Evolutionary conservation across 2,888 invertebrate species (phyloP).

Genomic region (Drosophila quinaria): DNA sequence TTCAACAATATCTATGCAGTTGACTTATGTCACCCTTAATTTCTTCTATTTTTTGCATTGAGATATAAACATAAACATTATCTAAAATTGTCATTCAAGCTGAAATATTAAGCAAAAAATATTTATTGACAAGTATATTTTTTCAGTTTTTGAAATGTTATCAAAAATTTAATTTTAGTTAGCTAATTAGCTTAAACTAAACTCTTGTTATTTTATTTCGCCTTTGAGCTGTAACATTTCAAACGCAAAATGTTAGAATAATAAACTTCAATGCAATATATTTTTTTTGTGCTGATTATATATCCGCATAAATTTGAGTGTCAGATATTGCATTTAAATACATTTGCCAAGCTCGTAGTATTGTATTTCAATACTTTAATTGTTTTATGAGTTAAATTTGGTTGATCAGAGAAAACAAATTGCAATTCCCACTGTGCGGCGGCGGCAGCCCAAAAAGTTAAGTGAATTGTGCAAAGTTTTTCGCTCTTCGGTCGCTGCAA

Average conservation of each 20-base stretch:
- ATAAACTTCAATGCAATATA: background rate
- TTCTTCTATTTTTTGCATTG: no score
- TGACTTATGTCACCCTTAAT: no score
- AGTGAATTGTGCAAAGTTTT: slow-evolving; percentile 81
- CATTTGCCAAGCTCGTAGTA: background rate
- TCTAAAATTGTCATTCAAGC: no score
- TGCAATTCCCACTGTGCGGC: slow-evolving; percentile 37
- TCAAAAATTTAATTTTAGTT: no score
- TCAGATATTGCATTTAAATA: no score
- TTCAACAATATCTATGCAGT: no score
- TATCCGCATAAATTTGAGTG: background rate
- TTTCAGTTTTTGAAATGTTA: no score
- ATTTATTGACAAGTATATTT: no score
- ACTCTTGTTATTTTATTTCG: background rate
- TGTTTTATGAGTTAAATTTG: background rate
- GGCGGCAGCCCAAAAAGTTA: slow-evolving; percentile 71
- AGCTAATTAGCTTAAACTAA: no score
- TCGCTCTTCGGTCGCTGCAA: slow-evolving; percentile 69
- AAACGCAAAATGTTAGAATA: no score
- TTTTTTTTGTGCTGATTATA: background rate
- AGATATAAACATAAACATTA: no score
- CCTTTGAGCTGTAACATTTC: background rate
- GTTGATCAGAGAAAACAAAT: background rate
- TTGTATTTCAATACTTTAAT: background rate
- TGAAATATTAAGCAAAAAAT: no score